Percentiles rank a stretch among this genome's conserved stretches.
Evolutionary conservation across 2,113 vertebrate species (phyloP).

Genomic region (Glareola pratincola): DNA sequence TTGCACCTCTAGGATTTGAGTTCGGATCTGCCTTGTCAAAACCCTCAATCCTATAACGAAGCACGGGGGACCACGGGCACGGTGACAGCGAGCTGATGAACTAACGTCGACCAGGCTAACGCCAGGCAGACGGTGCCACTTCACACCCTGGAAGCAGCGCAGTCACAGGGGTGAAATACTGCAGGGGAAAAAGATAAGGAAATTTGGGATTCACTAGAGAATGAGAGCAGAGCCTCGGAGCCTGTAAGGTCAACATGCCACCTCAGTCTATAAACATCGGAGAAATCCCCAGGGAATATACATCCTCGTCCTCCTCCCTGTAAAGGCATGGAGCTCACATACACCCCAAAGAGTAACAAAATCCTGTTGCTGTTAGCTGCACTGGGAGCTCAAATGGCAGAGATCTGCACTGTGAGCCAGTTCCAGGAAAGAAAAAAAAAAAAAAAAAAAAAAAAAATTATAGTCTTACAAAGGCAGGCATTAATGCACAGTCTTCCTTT

Average conservation of each 20-base stretch:
- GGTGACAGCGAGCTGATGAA: background rate
- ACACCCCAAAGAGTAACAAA: background rate
- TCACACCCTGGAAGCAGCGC: background rate
- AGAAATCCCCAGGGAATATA: background rate
- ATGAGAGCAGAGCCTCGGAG: background rate
- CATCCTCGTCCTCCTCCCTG: background rate
- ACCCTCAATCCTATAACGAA: accelerated
- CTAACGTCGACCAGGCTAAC: background rate
- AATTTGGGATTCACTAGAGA: background rate
- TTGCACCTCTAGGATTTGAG: background rate
- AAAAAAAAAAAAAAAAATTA: background rate
- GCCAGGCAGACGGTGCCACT: accelerated
- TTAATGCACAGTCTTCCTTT: background rate
- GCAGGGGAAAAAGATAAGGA: background rate
- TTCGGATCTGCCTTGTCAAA: background rate
- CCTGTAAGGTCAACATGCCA: background rate
- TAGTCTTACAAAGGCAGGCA: background rate
- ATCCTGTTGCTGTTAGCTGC: background rate
- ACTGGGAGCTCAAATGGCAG: background rate
- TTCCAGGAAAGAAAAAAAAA: background rate
- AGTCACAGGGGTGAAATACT: background rate
- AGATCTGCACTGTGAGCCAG: background rate
- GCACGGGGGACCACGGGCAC: accelerated
- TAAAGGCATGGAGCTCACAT: background rate
- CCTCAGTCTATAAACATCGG: background rate